Evolutionary conservation across 1,140 invertebrate species (phyloP), one percentile per base, ranked within the genome.

Genomic region (Apis dorsata): DNA sequence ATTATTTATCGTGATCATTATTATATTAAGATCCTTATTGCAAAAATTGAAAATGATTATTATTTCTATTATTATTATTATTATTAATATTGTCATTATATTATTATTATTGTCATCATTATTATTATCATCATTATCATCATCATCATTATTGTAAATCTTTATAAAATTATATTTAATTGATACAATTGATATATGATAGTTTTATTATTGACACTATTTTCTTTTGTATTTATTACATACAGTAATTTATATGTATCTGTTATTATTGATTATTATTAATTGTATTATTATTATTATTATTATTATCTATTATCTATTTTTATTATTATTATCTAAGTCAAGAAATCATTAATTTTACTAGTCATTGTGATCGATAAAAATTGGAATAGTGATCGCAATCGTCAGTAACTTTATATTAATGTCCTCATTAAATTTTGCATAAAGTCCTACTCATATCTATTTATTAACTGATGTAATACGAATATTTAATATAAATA

Each of bases 371-470:
- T 84, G 85, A 75, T 77, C 80, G 63, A 82, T 57, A 69, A 53
- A 70, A 65, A 53, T 34, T 24, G 63, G 60, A 19, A 75, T 75
- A 19, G 12, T 63, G 28, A 34, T 76, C 55, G 21, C 73, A 53
- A 24, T 71, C 19, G n/a, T 2, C 19, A 78, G 28, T n/a, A 1
- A 73, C 51, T 88, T 87, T 86, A 84, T 90, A 86, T 82, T 81
- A 79, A 85, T 55, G 59, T 89, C 86, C 76, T 70, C 77, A 90
- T 86, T 85, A 81, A 79, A 85, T 85, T 90, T 84, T 75, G 63
- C 81, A 82, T 90, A 87, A 79, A 84, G 82, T 84, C 72, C 74
- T 88, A 88, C 71, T 90, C 85, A 88, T 90, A 88, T 90, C 87
- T 89, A 88, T 88, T 90, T 87, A 82, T 83, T 90, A 87, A 89